Conservation (phyloP, 2,797 vertebrate genomes). For the Paedocypris micromegethes region DNA sequence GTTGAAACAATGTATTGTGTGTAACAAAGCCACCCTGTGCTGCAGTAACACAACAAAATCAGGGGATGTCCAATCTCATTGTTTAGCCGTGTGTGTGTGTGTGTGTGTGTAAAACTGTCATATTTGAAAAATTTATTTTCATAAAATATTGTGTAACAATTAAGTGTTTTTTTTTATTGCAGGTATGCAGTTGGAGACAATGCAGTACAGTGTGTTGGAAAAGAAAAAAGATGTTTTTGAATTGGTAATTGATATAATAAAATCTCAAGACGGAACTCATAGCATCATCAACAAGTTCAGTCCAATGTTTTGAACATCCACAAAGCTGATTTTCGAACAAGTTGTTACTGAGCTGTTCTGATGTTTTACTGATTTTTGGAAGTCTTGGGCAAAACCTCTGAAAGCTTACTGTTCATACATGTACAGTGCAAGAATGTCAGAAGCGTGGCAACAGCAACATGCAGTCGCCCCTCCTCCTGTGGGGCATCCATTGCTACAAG, state of each 20-base stretch:
- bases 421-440: conserved; percentile 71
- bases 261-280: not conserved
- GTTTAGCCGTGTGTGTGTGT: too few species aligned
- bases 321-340: not conserved
- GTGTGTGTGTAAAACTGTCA: too few species aligned
- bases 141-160: not conserved
- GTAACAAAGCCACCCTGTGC: too few species aligned
- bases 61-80: too few species aligned
- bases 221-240: not conserved
- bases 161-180: conserved; percentile 10
- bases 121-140: not conserved
- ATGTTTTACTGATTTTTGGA: not conserved
- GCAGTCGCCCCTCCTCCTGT: conserved; percentile 79
- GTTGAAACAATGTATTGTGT: too few species aligned
- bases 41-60: too few species aligned
- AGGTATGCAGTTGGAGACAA: conserved; percentile 16
- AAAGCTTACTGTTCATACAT: conserved; percentile 54
- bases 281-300: not conserved
- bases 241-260: conserved; percentile 4
- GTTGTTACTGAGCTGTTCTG: conserved; percentile 2
- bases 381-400: conserved; percentile 11
- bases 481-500: conserved; percentile 82
- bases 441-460: conserved; percentile 85
- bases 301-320: not conserved
- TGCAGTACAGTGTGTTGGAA: not conserved